Evolutionary conservation across 2,113 vertebrate genomes (phyloP).

Genomic region (Ploceus nigricollis): DNA sequence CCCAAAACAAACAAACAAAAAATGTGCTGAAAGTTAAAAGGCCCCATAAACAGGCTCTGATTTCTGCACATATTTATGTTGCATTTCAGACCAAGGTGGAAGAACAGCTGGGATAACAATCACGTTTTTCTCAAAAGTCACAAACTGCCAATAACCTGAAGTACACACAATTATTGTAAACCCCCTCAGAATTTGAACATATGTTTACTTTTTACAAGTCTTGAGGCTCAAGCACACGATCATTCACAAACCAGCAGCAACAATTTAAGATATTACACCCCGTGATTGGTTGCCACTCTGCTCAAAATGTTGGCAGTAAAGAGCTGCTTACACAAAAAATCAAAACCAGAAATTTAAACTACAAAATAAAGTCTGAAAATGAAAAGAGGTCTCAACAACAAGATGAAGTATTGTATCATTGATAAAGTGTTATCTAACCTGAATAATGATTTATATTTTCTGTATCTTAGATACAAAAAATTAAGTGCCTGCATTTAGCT

Average conservation of each 20-base stretch:
- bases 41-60: not conserved
- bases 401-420: not conserved
- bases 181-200: not conserved
- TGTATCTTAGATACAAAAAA: not conserved
- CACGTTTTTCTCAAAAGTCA: not conserved
- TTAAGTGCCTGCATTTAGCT: not conserved
- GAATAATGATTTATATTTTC: slow-evolving; percentile 1
- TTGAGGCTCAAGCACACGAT: not conserved
- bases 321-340: not conserved
- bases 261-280: not conserved
- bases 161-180: not conserved
- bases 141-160: not conserved
- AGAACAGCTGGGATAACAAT: not conserved
- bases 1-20: slow-evolving; percentile 1
- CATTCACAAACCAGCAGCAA: not conserved
- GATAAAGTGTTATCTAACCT: slow-evolving; percentile 13
- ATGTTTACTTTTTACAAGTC: not conserved
- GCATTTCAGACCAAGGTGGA: not conserved
- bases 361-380: not conserved
- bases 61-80: not conserved
- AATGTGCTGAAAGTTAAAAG: not conserved
- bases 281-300: not conserved
- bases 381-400: not conserved
- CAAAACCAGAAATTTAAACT: not conserved
- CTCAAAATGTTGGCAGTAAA: not conserved